phyloP scores from a whole-genome alignment of 2,113 vertebrate genomes.

The Phylloscopus whistleri region DNA sequence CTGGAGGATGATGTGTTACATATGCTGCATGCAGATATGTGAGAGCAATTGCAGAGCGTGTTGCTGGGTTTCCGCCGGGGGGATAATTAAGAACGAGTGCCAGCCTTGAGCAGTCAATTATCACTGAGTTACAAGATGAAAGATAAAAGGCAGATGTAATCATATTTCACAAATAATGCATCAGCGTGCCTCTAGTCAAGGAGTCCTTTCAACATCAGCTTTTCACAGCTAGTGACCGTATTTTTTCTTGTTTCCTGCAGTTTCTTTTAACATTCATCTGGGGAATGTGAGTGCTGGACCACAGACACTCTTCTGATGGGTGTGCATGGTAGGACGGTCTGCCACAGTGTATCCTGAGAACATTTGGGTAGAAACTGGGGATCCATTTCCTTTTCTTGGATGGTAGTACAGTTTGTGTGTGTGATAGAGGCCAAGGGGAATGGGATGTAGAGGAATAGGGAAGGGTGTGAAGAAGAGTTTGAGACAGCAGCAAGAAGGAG shows the following conservation, averaged over 20 bases:
- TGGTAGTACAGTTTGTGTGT: neutral
- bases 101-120: conserved; percentile 6
- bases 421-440: neutral
- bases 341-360: neutral
- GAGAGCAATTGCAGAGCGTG: neutral
- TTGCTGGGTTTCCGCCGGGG: neutral
- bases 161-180: conserved; percentile 3
- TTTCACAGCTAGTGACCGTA: neutral
- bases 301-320: neutral
- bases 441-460: neutral
- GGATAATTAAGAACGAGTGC: conserved; percentile 3
- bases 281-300: neutral
- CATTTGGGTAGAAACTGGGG: neutral
- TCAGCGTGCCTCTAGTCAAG: neutral
- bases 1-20: neutral
- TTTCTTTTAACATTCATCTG: neutral
- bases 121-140: neutral
- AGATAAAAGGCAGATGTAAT: neutral
- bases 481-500: neutral
- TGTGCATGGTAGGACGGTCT: neutral
- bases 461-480: neutral
- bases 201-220: neutral
- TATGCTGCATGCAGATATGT: neutral
- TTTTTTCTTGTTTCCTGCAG: neutral
- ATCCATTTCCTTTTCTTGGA: neutral